Base-by-base conservation (phyloP, 53 echinoderm and acorn worm species). In the Glandiceps talaboti region DNA sequence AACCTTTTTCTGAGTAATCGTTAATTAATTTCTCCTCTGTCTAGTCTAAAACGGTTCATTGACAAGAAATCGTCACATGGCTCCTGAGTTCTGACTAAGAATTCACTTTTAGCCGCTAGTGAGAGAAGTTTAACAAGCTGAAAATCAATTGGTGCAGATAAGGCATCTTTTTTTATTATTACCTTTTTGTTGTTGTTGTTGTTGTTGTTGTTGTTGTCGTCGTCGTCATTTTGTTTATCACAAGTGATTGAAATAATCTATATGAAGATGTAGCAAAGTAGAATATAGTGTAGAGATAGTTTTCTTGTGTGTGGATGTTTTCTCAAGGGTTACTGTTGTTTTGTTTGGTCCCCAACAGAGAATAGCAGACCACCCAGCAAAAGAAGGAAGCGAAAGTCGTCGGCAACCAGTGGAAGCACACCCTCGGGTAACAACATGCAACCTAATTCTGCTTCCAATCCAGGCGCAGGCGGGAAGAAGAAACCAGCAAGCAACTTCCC, bases 371-470 rank as follows among this genome's bases (percentile, higher is more conserved):
- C 89, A 73, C 84, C 86, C 29, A 77, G 88, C 1, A 90, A 89
- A 45, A 86, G 89, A 73, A 86, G 95, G 77, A 95, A 92, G 83
- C 83, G 95, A 80, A 95, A 95, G 82, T 88, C 91, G 31, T 89
- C 91, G 26, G 81, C 87, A 28, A 88, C 89, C 29, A 79, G 84
- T 26, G 64, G 64, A 20, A 78, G 82, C 1, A 74, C 92, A 1
- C 75, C 85, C 14, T 80, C 79, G 25, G 84, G 88, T 1, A 87
- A 84, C 72, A 92, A 84, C 80, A 33, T 87, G 73, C 45, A 86
- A 6, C 77, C 82, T 32, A 89, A 91, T 76, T 88, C 80, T 29
- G 77, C 85, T 32, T 90, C 85, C 29, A 45, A 45, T 45, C 64
- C 6, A 45, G 64, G 64, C 64, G 92, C 90, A 0, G 87, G 94